Percentiles rank a stretch among this genome's conserved stretches.
These are phyloP conservation scores for Papilio machaon DNA, from an alignment of 1,140 invertebrate genomes.

Conservation along the genomic window DNA sequence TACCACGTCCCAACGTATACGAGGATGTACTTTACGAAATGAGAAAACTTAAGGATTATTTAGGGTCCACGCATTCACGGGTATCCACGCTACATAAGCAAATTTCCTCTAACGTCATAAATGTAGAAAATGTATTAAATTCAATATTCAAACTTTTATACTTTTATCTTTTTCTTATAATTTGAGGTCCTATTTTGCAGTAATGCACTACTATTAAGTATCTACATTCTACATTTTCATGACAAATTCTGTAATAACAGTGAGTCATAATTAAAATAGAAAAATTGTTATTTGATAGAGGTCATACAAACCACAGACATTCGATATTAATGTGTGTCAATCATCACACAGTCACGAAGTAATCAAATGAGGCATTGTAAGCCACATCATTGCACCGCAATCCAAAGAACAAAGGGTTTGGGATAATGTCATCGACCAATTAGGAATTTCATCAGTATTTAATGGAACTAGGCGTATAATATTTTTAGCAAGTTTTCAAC, in stretches of 20 bases:
- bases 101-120: background rate
- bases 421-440: background rate
- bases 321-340: constrained; percentile 10
- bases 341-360: constrained; percentile 7
- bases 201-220: too few relatives aligned
- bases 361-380: constrained; percentile 15
- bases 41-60: constrained; percentile 30
- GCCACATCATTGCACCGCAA: constrained; percentile 15
- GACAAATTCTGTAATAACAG: background rate
- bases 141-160: too few relatives aligned
- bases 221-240: background rate
- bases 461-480: too few relatives aligned
- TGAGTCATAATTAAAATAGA: background rate
- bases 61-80: background rate
- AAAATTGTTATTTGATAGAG: background rate
- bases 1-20: constrained; percentile 4
- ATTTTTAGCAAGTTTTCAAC: too few relatives aligned
- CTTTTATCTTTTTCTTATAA: too few relatives aligned
- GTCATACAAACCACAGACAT: constrained; percentile 8
- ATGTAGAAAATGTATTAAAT: too few relatives aligned
- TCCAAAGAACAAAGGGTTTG: constrained; percentile 26
- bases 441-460: too few relatives aligned
- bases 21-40: constrained; percentile 33
- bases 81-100: background rate
- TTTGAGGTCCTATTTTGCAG: too few relatives aligned